A percentile compares a stretch with the other conserved stretches of the same genome.
Conservation (phyloP, 2,113 vertebrate genomes). For the Turdus rufiventris region DNA sequence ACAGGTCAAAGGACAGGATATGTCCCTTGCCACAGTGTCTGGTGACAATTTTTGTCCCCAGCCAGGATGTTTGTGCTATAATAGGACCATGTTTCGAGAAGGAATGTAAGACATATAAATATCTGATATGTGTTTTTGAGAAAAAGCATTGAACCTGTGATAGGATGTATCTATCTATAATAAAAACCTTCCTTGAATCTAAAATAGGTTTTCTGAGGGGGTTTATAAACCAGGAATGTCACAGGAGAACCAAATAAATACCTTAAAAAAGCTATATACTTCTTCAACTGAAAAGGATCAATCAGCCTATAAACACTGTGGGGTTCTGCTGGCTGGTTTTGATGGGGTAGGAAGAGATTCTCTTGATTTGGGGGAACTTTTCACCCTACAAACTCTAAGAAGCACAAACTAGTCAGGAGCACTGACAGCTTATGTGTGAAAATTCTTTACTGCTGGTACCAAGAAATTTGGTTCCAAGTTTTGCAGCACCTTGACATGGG, state of each 20-base stretch:
- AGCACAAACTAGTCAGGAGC: neutral
- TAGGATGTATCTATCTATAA: neutral
- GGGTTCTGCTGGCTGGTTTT: neutral
- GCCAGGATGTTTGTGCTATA: neutral
- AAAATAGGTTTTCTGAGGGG: neutral
- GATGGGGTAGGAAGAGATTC: neutral
- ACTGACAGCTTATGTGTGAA: neutral
- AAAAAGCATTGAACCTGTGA: neutral
- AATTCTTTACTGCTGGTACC: neutral
- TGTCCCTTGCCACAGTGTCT: neutral
- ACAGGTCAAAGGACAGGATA: neutral
- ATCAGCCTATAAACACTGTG: neutral
- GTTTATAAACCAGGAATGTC: neutral
- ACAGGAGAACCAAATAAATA: neutral
- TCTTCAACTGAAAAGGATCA: neutral
- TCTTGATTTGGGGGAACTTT: neutral
- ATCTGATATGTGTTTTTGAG: neutral
- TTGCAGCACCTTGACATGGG: neutral
- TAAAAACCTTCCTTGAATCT: neutral
- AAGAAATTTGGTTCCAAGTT: neutral
- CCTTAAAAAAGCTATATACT: neutral
- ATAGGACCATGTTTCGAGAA: neutral
- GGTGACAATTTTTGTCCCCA: neutral
- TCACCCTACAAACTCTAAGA: neutral
- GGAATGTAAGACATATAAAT: neutral